Evolutionary conservation across 2,888 invertebrate genomes (phyloP).

Genomic region (Rhagophthalmus giganteus): DNA sequence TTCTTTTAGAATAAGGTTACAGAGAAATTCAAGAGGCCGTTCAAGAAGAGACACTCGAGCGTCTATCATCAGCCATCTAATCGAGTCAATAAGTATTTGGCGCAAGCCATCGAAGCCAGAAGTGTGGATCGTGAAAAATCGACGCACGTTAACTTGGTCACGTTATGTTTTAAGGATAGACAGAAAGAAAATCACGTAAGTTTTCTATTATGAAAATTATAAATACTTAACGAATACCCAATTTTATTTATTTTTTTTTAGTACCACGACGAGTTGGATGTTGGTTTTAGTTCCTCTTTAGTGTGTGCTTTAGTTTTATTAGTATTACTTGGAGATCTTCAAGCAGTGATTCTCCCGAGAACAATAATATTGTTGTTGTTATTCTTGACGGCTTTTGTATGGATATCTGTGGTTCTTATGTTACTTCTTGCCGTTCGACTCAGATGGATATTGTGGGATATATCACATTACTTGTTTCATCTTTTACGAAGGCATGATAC

Average conservation of each 20-base stretch:
- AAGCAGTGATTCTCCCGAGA: slow-evolving; percentile 79
- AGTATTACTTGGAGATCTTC: slow-evolving; percentile 74
- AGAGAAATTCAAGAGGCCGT: slow-evolving; percentile 84
- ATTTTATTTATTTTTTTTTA: slow-evolving; percentile 52
- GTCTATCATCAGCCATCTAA: slow-evolving; percentile 88
- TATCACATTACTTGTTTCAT: too few species aligned
- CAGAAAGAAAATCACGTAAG: slow-evolving; percentile 80
- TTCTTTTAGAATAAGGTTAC: slow-evolving; percentile 78
- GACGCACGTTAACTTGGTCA: slow-evolving; percentile 82
- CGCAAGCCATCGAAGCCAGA: slow-evolving; percentile 87
- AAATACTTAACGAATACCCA: not conserved
- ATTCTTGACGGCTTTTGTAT: slow-evolving; percentile 87
- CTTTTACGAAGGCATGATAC: too few species aligned
- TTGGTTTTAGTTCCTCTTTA: slow-evolving; percentile 81
- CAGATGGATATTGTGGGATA: slow-evolving; percentile 83
- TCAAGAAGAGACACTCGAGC: slow-evolving; percentile 85
- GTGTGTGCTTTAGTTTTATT: slow-evolving; percentile 77
- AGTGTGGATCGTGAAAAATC: slow-evolving; percentile 89
- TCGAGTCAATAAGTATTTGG: slow-evolving; percentile 88
- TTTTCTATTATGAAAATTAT: too few species aligned
- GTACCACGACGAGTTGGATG: slow-evolving; percentile 85
- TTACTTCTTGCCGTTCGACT: slow-evolving; percentile 80
- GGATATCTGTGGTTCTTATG: slow-evolving; percentile 86
- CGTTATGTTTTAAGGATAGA: slow-evolving; percentile 82
- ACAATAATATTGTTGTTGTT: slow-evolving; percentile 81